Evolutionary conservation across 1,140 invertebrate genomes (phyloP).

Genomic region (Euglossa dilemma): DNA sequence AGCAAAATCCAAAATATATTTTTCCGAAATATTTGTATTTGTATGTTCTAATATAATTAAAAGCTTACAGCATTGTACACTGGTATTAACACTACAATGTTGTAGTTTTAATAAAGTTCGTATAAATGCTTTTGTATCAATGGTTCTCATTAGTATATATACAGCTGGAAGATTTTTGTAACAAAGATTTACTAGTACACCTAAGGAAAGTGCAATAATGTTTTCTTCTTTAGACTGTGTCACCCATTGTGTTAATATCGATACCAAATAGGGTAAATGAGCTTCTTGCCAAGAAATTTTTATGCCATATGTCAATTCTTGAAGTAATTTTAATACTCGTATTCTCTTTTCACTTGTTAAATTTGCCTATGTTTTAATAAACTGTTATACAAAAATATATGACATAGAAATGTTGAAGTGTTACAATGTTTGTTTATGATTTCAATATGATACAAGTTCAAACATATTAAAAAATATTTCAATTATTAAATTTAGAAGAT

Average conservation of each 20-base stretch:
- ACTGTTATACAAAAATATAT: conserved; percentile 23
- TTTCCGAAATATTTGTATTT: conserved; percentile 81
- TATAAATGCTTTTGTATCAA: conserved; percentile 85
- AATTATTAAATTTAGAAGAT: not conserved
- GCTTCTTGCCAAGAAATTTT: conserved; percentile 88
- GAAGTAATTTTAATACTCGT: conserved; percentile 79
- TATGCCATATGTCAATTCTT: conserved; percentile 88
- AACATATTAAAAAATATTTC: conserved; percentile 63
- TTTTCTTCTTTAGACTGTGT: conserved; percentile 83
- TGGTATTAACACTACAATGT: conserved; percentile 76
- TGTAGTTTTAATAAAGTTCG: conserved; percentile 84
- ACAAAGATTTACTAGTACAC: conserved; percentile 88
- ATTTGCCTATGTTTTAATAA: conserved; percentile 63
- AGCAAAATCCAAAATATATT: conserved; percentile 82
- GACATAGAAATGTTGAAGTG: not conserved
- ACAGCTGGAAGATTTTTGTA: conserved; percentile 87
- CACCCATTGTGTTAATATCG: conserved; percentile 85
- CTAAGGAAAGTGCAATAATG: conserved; percentile 84
- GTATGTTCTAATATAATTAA: conserved; percentile 83
- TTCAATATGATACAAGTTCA: not conserved
- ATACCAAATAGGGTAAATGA: conserved; percentile 85
- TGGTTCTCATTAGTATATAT: conserved; percentile 85
- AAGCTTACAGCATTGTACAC: conserved; percentile 83
- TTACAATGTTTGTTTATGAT: not conserved
- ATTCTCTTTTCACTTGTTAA: conserved; percentile 79